Percentiles rank a stretch among this genome's conserved stretches.
These are phyloP conservation scores for Oceanites oceanicus DNA, from an alignment of 2,113 vertebrate species.

Conservation along the genomic window DNA sequence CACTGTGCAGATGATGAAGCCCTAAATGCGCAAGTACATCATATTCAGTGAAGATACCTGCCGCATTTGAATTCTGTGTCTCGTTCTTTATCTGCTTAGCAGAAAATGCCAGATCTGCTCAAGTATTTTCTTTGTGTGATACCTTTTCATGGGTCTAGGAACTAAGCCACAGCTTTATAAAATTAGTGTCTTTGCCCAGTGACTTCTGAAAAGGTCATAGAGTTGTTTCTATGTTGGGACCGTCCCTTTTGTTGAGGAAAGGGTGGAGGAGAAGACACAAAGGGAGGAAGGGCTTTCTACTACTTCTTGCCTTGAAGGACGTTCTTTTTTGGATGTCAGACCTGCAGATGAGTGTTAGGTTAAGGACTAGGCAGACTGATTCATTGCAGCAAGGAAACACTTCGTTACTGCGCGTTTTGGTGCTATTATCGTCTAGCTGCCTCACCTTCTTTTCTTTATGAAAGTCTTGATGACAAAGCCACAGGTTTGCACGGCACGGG, in stretches of 20 bases:
- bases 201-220: not conserved
- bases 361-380: not conserved
- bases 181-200: not conserved
- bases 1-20: not conserved
- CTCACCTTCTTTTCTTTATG: not conserved
- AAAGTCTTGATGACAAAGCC: not conserved
- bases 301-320: not conserved
- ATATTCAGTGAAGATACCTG: no score
- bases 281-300: not conserved
- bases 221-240: not conserved
- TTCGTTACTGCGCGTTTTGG: fast-evolving
- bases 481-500: not conserved
- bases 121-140: not conserved
- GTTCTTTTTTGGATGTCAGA: not conserved
- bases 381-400: not conserved
- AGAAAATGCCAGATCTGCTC: not conserved
- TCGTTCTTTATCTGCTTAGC: not conserved
- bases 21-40: not conserved
- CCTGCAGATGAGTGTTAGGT: not conserved
- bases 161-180: not conserved
- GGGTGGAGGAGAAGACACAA: not conserved
- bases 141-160: not conserved
- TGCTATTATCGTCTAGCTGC: not conserved
- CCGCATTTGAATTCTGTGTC: not conserved
- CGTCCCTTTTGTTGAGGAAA: not conserved